Evolutionary conservation across 2,797 vertebrate species (phyloP), one percentile per base, ranked within the genome.

Genomic region (Garrulus glandarius): DNA sequence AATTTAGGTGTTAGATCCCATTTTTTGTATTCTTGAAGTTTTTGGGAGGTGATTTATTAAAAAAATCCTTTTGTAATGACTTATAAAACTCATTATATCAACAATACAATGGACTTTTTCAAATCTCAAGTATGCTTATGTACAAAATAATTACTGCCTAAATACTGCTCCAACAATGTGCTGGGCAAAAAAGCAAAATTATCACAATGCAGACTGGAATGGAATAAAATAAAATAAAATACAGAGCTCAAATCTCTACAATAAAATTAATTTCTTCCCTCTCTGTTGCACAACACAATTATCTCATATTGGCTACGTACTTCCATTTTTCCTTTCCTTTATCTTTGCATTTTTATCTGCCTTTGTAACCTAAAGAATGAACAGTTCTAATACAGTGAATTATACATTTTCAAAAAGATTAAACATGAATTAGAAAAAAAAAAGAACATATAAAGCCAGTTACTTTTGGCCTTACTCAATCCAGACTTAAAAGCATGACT

Each of bases 401-500:
- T 64, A 92, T 49, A 69, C 16, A 93, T 65, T 91, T 85, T 92
- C 76, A 77, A 94, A 85, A 70, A 92, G 47, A 85, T 69, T 78
- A 96, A 61, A 57, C 15, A 82, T 16, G 15, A 88, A 87, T 76
- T 82, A 85, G 24, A 50, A 49, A 55, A 23, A 46, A 36, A 77
- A 79, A 63, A 60, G 13, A 68, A 69, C 30, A 56, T 26, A 64
- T 11, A 79, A 93, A 84, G 39, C 9, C 71, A 84, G 56, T 56
- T 94, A 55, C 50, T 82, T 92, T 92, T 69, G 64, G 39, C 72
- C 63, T 93, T 86, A 53, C 67, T 92, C 63, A 94, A 56, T 29
- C 36, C n/a, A 87, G 80, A 80, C 52, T 95, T 91, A 84, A 91
- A 71, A 95, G 72, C 90, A 93, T 84, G 65, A 87, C 69, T 88